Evolutionary conservation across 2,888 invertebrate genomes (phyloP).

Genomic region (Amphipyra berbera): DNA sequence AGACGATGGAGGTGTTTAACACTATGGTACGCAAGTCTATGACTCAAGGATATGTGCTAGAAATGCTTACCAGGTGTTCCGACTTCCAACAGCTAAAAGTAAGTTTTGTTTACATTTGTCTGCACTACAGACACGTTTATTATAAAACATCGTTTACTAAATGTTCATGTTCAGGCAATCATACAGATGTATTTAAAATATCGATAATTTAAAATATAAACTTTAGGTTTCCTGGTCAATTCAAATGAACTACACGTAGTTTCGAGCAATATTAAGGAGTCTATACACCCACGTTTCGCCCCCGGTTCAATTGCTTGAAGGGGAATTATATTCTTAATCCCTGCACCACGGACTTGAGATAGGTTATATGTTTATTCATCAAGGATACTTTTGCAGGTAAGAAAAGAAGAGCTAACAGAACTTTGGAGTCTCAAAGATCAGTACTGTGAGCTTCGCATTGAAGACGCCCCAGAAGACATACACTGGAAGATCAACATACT

Average conservation of each 20-base stretch:
- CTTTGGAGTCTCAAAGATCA: constrained; percentile 93
- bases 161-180: too few species aligned
- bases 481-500: constrained; percentile 98
- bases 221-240: too few species aligned
- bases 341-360: too few species aligned
- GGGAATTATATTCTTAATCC: too few species aligned
- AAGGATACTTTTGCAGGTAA: constrained; percentile 88
- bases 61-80: constrained; percentile 96
- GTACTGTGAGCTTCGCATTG: constrained; percentile 94
- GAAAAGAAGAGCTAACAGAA: constrained; percentile 98
- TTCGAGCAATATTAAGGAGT: too few species aligned
- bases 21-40: constrained; percentile 94
- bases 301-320: too few species aligned
- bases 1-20: constrained; percentile 98
- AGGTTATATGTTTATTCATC: background rate
- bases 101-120: constrained; percentile 22
- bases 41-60: constrained; percentile 96
- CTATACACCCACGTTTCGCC: too few species aligned
- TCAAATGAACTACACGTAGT: too few species aligned
- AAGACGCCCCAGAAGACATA: constrained; percentile 95
- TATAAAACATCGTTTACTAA: too few species aligned
- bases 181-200: too few species aligned
- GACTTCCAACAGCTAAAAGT: constrained; percentile 99
- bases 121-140: too few species aligned
- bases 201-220: too few species aligned